Evolutionary conservation across 2,888 invertebrate genomes (phyloP).

Genomic region (Diarsia dahlii): DNA sequence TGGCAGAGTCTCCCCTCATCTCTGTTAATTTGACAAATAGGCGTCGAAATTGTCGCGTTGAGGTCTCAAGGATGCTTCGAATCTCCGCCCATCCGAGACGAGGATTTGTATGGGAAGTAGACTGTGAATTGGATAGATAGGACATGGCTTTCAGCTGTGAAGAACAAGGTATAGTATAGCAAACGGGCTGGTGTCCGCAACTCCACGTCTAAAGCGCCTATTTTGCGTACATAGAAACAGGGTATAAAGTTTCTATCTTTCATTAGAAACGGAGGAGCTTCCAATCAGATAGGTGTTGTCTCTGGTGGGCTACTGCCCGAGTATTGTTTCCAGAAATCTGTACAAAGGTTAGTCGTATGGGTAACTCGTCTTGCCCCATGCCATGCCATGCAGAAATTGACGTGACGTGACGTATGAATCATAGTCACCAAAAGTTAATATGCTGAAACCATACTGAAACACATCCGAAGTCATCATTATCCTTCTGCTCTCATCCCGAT

Average conservation of each 20-base stretch:
- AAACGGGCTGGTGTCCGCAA: too few relatives aligned
- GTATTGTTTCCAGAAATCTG: neutral
- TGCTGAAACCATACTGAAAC: neutral
- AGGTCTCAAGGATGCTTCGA: slow-evolving; percentile 67
- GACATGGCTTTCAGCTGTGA: neutral
- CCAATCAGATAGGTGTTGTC: neutral
- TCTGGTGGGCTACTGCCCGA: neutral
- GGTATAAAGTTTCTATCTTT: neutral
- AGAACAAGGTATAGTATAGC: neutral
- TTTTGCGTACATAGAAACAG: too few relatives aligned
- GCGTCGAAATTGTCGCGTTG: slow-evolving; percentile 74
- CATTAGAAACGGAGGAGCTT: neutral
- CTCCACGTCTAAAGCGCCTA: too few relatives aligned
- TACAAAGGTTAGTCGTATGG: neutral
- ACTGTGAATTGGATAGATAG: slow-evolving; percentile 46
- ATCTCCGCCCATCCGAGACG: slow-evolving; percentile 75
- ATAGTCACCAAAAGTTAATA: neutral
- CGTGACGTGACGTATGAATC: neutral
- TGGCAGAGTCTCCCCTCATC: slow-evolving; percentile 54
- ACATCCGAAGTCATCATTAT: neutral
- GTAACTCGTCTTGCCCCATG: neutral
- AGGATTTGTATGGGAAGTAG: slow-evolving; percentile 46
- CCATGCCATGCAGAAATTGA: neutral
- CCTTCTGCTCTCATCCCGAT: too few relatives aligned
- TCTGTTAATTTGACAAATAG: slow-evolving; percentile 77